Conservation (phyloP, 37 sponge, comb jelly and placozoan genomes). For the Geodia barretti region DNA sequence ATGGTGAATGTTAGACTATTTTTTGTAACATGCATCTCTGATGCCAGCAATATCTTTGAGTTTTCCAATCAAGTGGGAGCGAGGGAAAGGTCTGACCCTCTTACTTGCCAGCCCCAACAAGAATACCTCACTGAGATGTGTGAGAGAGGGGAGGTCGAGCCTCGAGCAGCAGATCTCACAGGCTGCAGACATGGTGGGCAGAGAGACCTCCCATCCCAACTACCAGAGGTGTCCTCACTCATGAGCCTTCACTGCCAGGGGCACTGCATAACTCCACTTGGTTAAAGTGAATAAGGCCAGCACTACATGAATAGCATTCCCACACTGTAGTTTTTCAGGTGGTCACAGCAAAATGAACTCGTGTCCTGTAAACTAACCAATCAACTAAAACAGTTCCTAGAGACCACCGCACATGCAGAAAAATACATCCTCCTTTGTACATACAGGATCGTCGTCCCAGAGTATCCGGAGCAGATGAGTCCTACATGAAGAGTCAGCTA, state of each 20-base stretch:
- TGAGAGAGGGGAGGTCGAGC: background rate
- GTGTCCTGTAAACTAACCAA: too few relatives aligned
- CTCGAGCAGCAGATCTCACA: slow-evolving; percentile 25
- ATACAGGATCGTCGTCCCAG: slow-evolving; percentile 32
- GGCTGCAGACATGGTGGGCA: slow-evolving; percentile 7
- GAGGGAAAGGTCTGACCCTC: slow-evolving; percentile 61
- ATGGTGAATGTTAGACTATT: too few relatives aligned
- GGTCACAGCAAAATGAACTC: too few relatives aligned
- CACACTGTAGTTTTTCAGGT: too few relatives aligned
- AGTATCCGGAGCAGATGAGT: slow-evolving; percentile 11
- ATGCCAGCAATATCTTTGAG: slow-evolving; percentile 63
- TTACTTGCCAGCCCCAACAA: slow-evolving; percentile 20
- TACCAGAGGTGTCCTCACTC: slow-evolving; percentile 69
- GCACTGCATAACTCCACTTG: too few relatives aligned
- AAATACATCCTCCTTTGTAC: too few relatives aligned
- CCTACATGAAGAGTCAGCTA: slow-evolving; percentile 36
- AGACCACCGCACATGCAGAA: too few relatives aligned
- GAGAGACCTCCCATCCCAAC: background rate
- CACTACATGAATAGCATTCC: too few relatives aligned
- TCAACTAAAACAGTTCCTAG: too few relatives aligned
- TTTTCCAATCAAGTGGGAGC: slow-evolving; percentile 69
- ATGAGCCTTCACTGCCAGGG: slow-evolving; percentile 52
- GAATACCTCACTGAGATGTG: slow-evolving; percentile 53
- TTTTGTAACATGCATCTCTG: too few relatives aligned
- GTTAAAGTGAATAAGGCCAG: too few relatives aligned